phyloP scores from a whole-genome alignment of 35 echinoderm and acorn worm species.

The Holothuria glaberrima region DNA sequence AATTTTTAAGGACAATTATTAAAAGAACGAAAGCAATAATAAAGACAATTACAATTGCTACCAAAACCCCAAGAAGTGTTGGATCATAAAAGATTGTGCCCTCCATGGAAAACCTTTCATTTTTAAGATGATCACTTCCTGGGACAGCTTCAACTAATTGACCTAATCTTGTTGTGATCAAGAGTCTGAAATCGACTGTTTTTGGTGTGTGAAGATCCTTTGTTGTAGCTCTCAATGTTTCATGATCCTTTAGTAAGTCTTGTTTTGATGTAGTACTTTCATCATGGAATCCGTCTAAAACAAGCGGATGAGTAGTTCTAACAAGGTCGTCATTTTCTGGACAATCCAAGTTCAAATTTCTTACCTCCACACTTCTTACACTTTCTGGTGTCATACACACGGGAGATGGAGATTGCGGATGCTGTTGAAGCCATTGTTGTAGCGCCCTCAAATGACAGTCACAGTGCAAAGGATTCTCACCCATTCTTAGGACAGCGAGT shows the following conservation, averaged over 20 bases:
- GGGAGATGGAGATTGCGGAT: background rate
- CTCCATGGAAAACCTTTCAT: background rate
- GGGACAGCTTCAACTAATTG: too few species aligned
- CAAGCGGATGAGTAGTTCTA: background rate
- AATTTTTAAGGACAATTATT: background rate
- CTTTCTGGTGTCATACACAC: background rate
- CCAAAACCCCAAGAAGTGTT: background rate
- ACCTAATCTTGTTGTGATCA: too few species aligned
- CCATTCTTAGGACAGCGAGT: background rate
- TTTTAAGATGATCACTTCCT: too few species aligned
- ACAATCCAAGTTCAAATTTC: background rate
- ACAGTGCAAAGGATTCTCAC: conserved; percentile 28
- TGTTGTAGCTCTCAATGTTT: background rate
- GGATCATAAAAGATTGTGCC: background rate
- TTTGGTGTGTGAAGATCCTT: too few species aligned
- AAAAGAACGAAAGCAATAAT: background rate
- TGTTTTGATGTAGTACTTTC: background rate
- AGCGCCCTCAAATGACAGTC: conserved; percentile 15
- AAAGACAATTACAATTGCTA: background rate
- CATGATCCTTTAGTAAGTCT: background rate
- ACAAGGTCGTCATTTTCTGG: background rate
- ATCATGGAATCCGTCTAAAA: too few species aligned
- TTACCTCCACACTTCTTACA: background rate
- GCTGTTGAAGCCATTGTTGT: background rate
- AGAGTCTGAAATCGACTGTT: too few species aligned